A percentile compares a stretch with the other conserved stretches of the same genome.
Evolutionary conservation across 2,113 vertebrate species (phyloP).

Genomic region (Arothron firmamentum): DNA sequence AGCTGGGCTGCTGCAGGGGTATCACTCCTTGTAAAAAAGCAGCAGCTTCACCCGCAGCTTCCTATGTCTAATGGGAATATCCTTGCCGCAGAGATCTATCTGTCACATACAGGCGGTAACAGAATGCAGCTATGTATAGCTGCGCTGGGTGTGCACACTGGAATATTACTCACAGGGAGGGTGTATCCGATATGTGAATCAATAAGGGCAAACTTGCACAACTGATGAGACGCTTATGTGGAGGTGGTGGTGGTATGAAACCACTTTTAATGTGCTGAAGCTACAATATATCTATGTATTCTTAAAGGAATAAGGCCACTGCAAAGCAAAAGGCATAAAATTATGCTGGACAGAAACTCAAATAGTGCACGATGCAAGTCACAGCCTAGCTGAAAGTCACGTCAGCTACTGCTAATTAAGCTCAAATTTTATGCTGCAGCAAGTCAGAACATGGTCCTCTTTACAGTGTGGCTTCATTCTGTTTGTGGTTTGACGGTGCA

Average conservation of each 20-base stretch:
- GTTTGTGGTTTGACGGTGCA: too few species aligned
- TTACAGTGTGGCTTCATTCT: conserved; percentile 6
- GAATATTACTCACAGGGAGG: background rate
- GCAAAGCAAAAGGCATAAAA: conserved; percentile 18
- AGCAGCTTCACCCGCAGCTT: conserved; percentile 32
- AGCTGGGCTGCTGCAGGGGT: conserved; percentile 39
- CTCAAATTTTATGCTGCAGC: background rate
- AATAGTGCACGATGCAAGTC: conserved; percentile 15
- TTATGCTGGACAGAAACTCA: conserved; percentile 4
- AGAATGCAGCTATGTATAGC: conserved; percentile 7
- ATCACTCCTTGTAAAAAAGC: conserved; percentile 48
- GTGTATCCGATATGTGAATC: conserved; percentile 24
- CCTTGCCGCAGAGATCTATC: conserved; percentile 31
- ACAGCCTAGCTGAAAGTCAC: conserved; percentile 22
- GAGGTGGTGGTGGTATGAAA: background rate
- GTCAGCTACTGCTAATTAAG: background rate
- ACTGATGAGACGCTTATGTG: conserved; percentile 7
- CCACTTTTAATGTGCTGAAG: conserved; percentile 27
- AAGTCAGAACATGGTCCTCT: background rate
- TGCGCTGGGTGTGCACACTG: background rate
- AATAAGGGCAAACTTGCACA: conserved; percentile 7
- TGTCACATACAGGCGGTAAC: conserved; percentile 19
- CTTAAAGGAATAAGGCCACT: background rate
- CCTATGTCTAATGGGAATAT: conserved; percentile 20
- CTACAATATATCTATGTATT: conserved; percentile 6